Percentiles rank a stretch among this genome's conserved stretches.
These are phyloP conservation scores for Sarcophaga peregrina DNA, from an alignment of 1,140 invertebrate species.

Conservation along the genomic window DNA sequence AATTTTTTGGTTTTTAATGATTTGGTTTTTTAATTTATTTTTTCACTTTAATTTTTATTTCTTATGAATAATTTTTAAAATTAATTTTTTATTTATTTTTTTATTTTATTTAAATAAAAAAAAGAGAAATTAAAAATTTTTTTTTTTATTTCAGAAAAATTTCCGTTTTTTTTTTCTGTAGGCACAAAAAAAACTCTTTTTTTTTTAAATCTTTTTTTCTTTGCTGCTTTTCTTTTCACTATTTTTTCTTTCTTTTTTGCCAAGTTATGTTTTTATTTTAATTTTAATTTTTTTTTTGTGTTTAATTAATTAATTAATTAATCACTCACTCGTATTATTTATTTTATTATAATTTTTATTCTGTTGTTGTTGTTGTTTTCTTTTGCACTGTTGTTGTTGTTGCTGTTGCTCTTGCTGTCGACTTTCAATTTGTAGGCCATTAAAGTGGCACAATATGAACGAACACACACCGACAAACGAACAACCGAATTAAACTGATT, in stretches of 20 bases:
- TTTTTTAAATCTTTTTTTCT: too few species aligned
- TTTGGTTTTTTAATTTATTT: too few species aligned
- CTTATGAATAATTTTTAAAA: too few species aligned
- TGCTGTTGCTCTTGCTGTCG: background rate
- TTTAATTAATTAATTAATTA: background rate
- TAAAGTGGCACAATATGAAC: background rate
- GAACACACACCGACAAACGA: background rate
- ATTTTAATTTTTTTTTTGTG: background rate
- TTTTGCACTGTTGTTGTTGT: background rate
- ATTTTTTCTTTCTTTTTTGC: too few species aligned
- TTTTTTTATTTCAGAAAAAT: background rate
- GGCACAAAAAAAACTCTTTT: constrained; percentile 17
- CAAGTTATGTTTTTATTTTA: background rate
- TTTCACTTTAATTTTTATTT: too few species aligned
- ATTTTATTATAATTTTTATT: background rate
- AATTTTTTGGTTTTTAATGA: background rate
- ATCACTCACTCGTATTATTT: background rate
- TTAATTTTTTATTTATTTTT: background rate
- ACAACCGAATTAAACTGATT: background rate
- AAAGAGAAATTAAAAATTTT: too few species aligned
- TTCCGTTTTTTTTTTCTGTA: background rate
- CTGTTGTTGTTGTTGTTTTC: background rate
- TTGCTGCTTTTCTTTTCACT: too few species aligned
- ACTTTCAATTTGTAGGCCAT: background rate
- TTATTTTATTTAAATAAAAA: background rate